Base-by-base conservation (phyloP, 2,888 invertebrate species). In the Tetropium fuscum region DNA sequence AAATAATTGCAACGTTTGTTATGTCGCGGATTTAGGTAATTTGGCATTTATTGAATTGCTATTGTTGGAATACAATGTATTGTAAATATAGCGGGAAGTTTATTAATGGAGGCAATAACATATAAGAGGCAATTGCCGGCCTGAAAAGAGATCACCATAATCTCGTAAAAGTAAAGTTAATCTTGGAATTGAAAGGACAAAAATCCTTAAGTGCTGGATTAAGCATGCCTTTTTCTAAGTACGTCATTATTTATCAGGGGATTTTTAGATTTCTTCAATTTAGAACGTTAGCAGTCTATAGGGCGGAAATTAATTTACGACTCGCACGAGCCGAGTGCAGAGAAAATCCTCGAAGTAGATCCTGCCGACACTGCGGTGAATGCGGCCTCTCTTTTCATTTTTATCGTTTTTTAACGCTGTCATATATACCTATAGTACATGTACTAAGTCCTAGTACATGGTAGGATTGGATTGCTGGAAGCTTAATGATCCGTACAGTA, bases 251-350 rank as follows among this genome's bases (percentile, higher is more conserved):
- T 43, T 43, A 43, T 43, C 22, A 22, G 13, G 13, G 20, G 22
- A 43, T 43, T 43, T n/a, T 22, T 43, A 10, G 41, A 22, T 20
- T 43, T 43, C 11, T 7, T 20, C 25, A 43, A 43, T 43, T 41
- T 43, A 20, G 13, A 43, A 15, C 11, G 20, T 22, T 19, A 19
- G 11, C 19, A 41, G 20, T 41, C 10, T n/a, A 18, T 20, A 10
- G 41, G 20, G 18, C n/a, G 22, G 41, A 20, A 22, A 34, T 34
- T 34, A 22, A 43, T 22, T 20, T 11, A 43, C 10, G 5, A 1
- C 13, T 7, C n/a, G n/a, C n/a, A n/a, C n/a, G n/a, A n/a, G n/a
- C n/a, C n/a, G n/a, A n/a, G n/a, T n/a, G n/a, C n/a, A n/a, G n/a
- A n/a, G n/a, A n/a, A n/a, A n/a, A n/a, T n/a, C n/a, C n/a, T n/a